Evolutionary conservation across 2,888 invertebrate species (phyloP).

Genomic region (Pristionchus arcanus): DNA sequence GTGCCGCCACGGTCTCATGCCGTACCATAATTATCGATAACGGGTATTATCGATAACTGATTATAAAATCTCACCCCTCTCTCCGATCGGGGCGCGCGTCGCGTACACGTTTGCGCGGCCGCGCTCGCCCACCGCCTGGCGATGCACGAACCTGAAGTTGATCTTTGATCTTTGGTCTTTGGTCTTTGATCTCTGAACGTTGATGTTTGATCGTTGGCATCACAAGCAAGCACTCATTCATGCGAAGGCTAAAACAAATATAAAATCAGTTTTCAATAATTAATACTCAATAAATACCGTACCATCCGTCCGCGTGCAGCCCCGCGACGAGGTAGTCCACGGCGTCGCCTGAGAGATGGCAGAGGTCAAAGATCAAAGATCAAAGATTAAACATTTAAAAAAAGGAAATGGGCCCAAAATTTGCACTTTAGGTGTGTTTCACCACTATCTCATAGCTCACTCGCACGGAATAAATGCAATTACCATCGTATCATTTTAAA

Average conservation of each 20-base stretch:
- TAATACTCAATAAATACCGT: background rate
- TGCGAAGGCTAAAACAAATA: background rate
- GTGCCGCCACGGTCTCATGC: too few relatives aligned
- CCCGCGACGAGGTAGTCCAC: constrained; percentile 47
- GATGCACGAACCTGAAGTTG: constrained; percentile 27
- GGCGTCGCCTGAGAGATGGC: constrained; percentile 12
- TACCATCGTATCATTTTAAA: too few relatives aligned
- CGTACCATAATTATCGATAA: background rate
- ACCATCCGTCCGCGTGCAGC: constrained; percentile 51
- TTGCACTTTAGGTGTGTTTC: background rate
- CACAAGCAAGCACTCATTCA: background rate
- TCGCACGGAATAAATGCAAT: too few relatives aligned
- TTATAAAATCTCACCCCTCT: constrained; percentile 3
- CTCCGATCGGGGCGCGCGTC: constrained; percentile 17
- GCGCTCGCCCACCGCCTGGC: constrained; percentile 26
- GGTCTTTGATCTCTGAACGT: background rate
- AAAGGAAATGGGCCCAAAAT: too few relatives aligned
- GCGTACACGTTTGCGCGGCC: constrained; percentile 49
- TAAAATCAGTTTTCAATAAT: background rate
- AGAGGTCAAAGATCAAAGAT: background rate
- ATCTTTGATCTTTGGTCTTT: background rate
- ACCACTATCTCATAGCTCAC: background rate
- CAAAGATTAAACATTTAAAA: too few relatives aligned
- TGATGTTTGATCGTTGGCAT: background rate
- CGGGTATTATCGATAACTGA: background rate